A percentile compares a stretch with the other conserved stretches of the same genome.
Evolutionary conservation across 92 coral and sea anemone genomes (phyloP).

Genomic region (Siderastrea radians): DNA sequence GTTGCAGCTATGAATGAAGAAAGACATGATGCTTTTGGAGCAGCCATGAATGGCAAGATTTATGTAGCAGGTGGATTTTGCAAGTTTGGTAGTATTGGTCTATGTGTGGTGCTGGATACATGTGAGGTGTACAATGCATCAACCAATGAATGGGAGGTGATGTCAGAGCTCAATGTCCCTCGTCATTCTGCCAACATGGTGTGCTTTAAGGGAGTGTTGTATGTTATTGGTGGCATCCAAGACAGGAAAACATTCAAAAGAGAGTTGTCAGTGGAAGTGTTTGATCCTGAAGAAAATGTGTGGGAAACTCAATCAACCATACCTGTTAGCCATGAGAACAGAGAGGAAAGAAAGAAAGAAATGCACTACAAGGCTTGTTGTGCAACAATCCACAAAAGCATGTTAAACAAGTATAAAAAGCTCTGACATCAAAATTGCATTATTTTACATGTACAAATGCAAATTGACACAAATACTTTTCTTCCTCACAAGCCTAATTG

Average conservation of each 20-base stretch:
- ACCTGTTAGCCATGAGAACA: neutral
- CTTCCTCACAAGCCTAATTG: no score
- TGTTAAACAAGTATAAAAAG: no score
- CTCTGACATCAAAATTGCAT: no score
- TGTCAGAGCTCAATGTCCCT: constrained; percentile 69
- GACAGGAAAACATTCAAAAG: neutral
- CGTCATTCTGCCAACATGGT: constrained; percentile 74
- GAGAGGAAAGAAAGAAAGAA: neutral
- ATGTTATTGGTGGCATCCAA: constrained; percentile 68
- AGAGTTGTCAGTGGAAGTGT: neutral
- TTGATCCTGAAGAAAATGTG: neutral
- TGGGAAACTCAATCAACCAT: neutral
- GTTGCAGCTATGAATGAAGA: no score
- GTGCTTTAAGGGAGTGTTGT: constrained; percentile 57
- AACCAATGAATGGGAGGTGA: constrained; percentile 68
- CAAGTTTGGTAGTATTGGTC: neutral
- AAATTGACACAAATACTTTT: no score
- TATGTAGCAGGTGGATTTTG: constrained; percentile 50
- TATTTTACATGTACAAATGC: no score
- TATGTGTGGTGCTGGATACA: constrained; percentile 28
- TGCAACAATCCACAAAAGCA: no score
- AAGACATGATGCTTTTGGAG: no score
- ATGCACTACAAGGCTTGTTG: no score
- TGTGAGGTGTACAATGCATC: constrained; percentile 71
- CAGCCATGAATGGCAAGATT: no score